Conservation (phyloP, 2,113 vertebrate species). For the Peromyscus leucopus region DNA sequence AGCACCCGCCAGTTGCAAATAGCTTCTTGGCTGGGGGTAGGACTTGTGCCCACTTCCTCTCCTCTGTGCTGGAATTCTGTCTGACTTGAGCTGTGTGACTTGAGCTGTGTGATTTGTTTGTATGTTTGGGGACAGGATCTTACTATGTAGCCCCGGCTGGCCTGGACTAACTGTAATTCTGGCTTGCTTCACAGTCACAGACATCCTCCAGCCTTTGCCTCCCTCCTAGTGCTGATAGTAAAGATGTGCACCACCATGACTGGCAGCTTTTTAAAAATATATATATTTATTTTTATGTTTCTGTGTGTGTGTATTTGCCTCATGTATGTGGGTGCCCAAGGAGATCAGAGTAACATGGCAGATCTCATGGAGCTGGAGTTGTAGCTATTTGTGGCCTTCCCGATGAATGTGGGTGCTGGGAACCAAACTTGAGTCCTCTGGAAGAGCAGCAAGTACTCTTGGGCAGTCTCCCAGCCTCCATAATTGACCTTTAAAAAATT, state of each 20-base stretch:
- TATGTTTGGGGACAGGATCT: neutral
- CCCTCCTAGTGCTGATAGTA: neutral
- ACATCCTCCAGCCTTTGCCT: neutral
- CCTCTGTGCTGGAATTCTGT: neutral
- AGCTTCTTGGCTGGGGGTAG: neutral
- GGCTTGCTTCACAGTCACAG: neutral
- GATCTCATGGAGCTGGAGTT: neutral
- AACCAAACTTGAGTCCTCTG: neutral
- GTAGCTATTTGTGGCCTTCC: neutral
- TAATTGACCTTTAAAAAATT: neutral
- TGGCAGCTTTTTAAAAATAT: neutral
- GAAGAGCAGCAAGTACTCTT: neutral
- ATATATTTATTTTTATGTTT: neutral
- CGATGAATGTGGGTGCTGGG: neutral
- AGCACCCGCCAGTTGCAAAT: neutral
- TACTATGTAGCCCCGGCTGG: neutral
- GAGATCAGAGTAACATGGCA: too few species aligned
- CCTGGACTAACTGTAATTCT: neutral
- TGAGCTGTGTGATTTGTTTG: neutral
- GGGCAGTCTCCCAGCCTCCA: neutral
- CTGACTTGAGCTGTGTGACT: neutral
- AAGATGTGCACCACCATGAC: neutral
- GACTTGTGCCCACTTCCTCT: neutral
- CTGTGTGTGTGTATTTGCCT: neutral
- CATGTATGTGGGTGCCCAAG: neutral